Conservation (phyloP, 2,113 vertebrate species). For the Steatornis caripensis region DNA sequence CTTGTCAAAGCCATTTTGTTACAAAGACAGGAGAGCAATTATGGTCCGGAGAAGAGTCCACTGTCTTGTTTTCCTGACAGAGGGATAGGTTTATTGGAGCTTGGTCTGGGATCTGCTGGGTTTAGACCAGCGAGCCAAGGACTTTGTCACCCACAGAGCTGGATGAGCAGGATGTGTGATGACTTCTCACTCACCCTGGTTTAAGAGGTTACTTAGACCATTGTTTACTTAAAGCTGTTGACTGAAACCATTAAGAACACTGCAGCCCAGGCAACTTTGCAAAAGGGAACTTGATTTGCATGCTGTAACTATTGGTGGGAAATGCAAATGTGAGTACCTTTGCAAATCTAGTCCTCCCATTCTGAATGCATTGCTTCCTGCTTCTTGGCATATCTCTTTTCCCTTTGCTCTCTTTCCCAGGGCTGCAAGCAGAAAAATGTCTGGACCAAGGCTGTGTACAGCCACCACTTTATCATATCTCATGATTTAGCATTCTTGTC, state of each 20-base stretch:
- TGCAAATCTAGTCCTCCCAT: neutral
- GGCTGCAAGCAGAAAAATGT: neutral
- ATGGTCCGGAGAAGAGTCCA: neutral
- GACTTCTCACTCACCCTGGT: neutral
- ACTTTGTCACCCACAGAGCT: neutral
- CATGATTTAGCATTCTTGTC: neutral
- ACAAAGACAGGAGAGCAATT: accelerated
- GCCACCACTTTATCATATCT: neutral
- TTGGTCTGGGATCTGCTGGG: neutral
- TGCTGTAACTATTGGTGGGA: neutral
- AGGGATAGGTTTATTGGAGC: neutral
- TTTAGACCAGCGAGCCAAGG: neutral
- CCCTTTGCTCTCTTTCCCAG: neutral
- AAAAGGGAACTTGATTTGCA: neutral
- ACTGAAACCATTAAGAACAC: neutral
- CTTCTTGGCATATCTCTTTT: neutral
- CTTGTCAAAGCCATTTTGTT: neutral
- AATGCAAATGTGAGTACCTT: neutral
- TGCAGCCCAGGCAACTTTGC: neutral
- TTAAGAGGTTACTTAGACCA: too few relatives aligned
- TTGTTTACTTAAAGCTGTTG: too few relatives aligned
- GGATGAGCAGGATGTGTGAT: neutral
- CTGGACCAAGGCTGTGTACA: neutral
- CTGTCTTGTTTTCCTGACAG: neutral
- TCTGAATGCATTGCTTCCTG: neutral